Evolutionary conservation across 2,113 vertebrate genomes (phyloP).

Genomic region (Prietella phreatophila): DNA sequence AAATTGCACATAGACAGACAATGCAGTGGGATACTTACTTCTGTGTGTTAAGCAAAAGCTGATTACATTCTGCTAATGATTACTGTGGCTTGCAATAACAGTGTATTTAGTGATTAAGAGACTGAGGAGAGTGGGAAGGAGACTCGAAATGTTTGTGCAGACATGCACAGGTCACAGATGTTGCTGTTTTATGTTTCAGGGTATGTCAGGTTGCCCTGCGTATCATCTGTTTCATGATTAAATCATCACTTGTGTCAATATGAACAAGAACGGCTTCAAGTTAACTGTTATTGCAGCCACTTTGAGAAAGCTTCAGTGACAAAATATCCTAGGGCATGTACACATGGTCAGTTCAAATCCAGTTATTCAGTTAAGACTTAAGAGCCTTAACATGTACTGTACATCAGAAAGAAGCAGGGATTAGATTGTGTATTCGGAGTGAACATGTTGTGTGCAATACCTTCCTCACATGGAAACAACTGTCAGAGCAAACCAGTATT

Average conservation of each 20-base stretch:
- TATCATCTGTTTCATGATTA: constrained; percentile 50
- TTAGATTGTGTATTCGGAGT: constrained; percentile 36
- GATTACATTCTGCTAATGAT: not conserved
- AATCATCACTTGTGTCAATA: constrained; percentile 57
- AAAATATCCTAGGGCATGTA: not conserved
- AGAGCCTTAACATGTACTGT: not conserved
- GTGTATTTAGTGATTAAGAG: not conserved
- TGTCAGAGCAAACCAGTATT: constrained; percentile 22
- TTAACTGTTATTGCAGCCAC: not conserved
- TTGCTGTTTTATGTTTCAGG: constrained; percentile 37
- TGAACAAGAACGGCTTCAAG: constrained; percentile 11
- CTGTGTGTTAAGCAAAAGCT: not conserved
- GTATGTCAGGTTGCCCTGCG: constrained; percentile 45
- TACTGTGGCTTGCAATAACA: not conserved
- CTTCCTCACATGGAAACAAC: constrained; percentile 6
- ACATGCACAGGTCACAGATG: constrained; percentile 3
- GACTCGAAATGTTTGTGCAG: not conserved
- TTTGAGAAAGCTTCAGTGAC: not conserved
- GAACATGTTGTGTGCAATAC: constrained; percentile 26
- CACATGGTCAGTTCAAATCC: not conserved
- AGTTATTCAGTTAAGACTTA: not conserved
- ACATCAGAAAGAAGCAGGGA: not conserved
- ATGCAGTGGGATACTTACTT: not conserved
- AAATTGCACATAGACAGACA: not conserved
- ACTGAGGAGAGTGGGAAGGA: not conserved